Percentiles rank a stretch among this genome's conserved stretches.
Evolutionary conservation across 2,797 vertebrate genomes (phyloP).

Genomic region (Gadopsis marmoratus): DNA sequence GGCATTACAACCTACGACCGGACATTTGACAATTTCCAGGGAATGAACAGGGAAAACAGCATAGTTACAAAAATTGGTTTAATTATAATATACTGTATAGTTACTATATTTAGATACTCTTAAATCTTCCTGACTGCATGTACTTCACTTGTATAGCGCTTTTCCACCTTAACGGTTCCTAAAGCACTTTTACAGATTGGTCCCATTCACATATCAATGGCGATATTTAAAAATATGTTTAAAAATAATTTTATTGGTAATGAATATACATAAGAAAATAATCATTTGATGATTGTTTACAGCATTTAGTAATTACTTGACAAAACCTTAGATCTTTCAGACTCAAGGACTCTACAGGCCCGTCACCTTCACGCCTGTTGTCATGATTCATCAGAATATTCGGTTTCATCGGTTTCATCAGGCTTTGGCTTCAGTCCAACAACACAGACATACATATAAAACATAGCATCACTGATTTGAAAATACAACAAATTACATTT

Average conservation of each 20-base stretch:
- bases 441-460: background rate
- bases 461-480: constrained; percentile 2
- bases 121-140: background rate
- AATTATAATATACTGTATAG: no score
- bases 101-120: no score
- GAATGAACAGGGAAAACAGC: background rate
- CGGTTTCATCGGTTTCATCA: background rate
- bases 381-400: background rate
- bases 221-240: no score
- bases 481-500: constrained; percentile 5
- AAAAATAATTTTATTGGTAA: background rate
- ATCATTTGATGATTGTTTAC: background rate
- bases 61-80: background rate
- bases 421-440: background rate
- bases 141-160: no score
- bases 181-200: no score
- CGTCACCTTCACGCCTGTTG: no score
- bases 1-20: no score
- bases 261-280: background rate
- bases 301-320: constrained; percentile 2
- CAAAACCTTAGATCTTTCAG: background rate
- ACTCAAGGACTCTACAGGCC: background rate
- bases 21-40: no score
- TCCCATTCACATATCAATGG: no score
- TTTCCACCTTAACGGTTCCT: no score